Base-by-base conservation (phyloP, 2,797 vertebrate genomes). In the Ambastaia sidthimunki region DNA sequence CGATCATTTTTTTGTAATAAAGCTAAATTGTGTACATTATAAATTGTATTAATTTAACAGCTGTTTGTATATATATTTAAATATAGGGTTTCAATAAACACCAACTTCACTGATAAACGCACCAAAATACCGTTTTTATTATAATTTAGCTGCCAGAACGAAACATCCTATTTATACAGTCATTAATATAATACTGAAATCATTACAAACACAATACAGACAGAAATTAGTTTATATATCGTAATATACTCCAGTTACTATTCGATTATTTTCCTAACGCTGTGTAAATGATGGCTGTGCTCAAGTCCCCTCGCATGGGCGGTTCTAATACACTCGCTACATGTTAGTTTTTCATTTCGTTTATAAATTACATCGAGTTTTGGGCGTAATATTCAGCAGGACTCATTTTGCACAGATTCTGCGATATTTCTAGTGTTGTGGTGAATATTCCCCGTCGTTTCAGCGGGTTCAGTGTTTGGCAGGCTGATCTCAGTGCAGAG, bases 401-500 rank as follows among this genome's bases (percentile, higher is more conserved):
- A 28, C n/a, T 25, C 15, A 55, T 9, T 34, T 34, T 34, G 31
- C 31, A 34, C 4, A 34, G 31, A 34, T 4, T 34, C 31, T 34
- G 31, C 31, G 31, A 34, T 34, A 34, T 34, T 48, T 1, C 13
- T 0, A 62, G 16, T 7, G 44, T n/a, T 54, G 41, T 11, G 57
- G 3, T 9, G 16, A 44, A 16, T 69, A 65, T 75, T 13, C 25
- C n/a, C 66, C 41, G 73, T n/a, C 31, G 57, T 52, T 19, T 50
- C 19, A 44, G 71, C 11, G 21, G 81, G 70, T 67, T 84, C n/a
- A 82, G 67, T 57, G 63, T 76, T 71, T 85, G 28, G 82, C 79
- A 75, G 76, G 85, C 82, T 57, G 82, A 86, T 85, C 85, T 87
- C 83, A 89, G 66, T 86, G 82, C 82, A 87, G 84, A 85, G 90